phyloP scores from a whole-genome alignment of 1,140 invertebrate genomes.

The Drosophila trapezifrons region DNA sequence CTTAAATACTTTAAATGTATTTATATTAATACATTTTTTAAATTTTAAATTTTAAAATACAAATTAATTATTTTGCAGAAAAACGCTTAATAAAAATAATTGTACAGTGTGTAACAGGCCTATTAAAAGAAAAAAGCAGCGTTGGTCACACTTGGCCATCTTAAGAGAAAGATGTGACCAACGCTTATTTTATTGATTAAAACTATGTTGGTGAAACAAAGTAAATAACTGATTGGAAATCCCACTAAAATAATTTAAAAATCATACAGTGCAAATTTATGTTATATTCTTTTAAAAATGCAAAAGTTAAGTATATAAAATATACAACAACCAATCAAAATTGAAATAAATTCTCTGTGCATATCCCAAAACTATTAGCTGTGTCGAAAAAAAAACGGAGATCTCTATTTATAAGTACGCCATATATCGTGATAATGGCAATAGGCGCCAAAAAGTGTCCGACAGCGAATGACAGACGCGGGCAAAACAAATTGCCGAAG shows the following conservation, averaged over 20 bases:
- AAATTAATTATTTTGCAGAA: too few relatives aligned
- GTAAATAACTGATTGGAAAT: too few relatives aligned
- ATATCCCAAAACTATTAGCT: neutral
- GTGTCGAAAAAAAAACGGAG: slow-evolving; percentile 21
- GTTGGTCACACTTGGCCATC: neutral
- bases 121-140: neutral
- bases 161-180: neutral
- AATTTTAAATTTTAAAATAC: too few relatives aligned
- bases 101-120: too few relatives aligned
- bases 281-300: too few relatives aligned
- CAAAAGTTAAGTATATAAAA: neutral
- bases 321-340: neutral
- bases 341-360: slow-evolving; percentile 12
- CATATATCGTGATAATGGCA: slow-evolving; percentile 18
- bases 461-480: slow-evolving; percentile 48
- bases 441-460: slow-evolving; percentile 46
- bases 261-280: too few relatives aligned
- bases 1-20: too few relatives aligned
- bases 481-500: slow-evolving; percentile 49
- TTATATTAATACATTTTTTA: too few relatives aligned
- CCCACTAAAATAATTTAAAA: too few relatives aligned
- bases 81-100: too few relatives aligned
- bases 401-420: slow-evolving; percentile 38
- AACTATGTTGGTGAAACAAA: too few relatives aligned
- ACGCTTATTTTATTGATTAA: too few relatives aligned